Evolutionary conservation across 2,797 vertebrate species (phyloP).

Genomic region (Leucoraja ocellata): DNA sequence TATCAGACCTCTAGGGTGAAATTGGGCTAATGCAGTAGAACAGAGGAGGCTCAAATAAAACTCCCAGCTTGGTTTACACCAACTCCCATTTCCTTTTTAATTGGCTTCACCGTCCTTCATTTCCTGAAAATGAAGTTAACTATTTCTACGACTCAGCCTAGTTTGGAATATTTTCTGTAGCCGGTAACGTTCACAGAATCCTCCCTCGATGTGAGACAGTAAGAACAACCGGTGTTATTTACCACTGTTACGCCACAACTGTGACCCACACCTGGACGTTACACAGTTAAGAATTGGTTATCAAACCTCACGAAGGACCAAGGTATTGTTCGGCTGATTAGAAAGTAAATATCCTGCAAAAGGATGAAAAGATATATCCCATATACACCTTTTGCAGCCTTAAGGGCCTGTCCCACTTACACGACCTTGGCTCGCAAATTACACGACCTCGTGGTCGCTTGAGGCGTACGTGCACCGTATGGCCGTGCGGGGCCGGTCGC

Average conservation of each 20-base stretch:
- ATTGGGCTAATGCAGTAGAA: not conserved
- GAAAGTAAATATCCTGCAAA: not conserved
- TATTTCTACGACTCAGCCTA: not conserved
- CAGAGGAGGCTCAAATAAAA: not conserved
- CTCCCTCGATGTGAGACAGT: not conserved
- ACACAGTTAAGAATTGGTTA: not conserved
- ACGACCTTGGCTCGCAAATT: no score
- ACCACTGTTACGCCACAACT: not conserved
- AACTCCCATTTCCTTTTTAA: not conserved
- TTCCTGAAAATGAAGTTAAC: not conserved
- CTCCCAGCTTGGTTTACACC: not conserved
- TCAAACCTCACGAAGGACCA: not conserved
- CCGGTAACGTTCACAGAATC: not conserved
- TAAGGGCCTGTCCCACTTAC: no score
- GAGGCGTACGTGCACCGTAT: no score
- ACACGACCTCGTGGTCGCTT: no score
- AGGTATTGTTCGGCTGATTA: not conserved
- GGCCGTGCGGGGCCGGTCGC: no score
- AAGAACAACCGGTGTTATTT: not conserved
- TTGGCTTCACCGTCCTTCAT: not conserved
- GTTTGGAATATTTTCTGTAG: not conserved
- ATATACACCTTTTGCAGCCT: no score
- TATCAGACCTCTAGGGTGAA: not conserved
- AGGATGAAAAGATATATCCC: no score
- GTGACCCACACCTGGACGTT: not conserved